These are phyloP conservation scores for Alouatta palliata DNA, from an alignment of 2,113 vertebrate genomes.

Conservation along the genomic window DNA sequence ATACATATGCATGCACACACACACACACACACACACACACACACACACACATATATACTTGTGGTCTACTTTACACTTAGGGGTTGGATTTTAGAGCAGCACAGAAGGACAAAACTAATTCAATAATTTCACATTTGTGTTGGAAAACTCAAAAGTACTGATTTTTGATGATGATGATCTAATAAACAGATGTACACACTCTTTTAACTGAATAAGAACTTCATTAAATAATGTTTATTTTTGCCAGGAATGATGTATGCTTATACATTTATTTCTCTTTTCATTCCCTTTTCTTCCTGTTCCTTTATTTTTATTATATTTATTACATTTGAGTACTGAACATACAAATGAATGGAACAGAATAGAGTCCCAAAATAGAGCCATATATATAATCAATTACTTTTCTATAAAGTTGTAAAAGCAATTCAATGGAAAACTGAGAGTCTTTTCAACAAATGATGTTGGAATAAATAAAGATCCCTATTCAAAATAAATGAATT, in stretches of 20 bases:
- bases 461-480: background rate
- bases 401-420: background rate
- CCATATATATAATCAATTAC: background rate
- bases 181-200: background rate
- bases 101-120: background rate
- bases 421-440: background rate
- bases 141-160: background rate
- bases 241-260: background rate
- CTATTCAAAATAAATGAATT: background rate
- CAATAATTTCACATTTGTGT: background rate
- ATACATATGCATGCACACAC: fast-evolving
- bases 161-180: background rate
- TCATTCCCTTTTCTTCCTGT: background rate
- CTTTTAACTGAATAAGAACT: background rate
- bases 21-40: background rate
- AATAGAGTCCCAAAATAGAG: background rate
- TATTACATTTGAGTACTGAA: background rate
- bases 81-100: background rate
- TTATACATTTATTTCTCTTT: background rate
- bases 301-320: background rate
- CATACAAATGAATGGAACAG: background rate
- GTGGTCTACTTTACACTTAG: too few relatives aligned
- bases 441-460: background rate
- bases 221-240: background rate
- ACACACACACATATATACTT: background rate